Evolutionary conservation across 2,888 invertebrate species (phyloP).

Genomic region (Danaus chrysippus): DNA sequence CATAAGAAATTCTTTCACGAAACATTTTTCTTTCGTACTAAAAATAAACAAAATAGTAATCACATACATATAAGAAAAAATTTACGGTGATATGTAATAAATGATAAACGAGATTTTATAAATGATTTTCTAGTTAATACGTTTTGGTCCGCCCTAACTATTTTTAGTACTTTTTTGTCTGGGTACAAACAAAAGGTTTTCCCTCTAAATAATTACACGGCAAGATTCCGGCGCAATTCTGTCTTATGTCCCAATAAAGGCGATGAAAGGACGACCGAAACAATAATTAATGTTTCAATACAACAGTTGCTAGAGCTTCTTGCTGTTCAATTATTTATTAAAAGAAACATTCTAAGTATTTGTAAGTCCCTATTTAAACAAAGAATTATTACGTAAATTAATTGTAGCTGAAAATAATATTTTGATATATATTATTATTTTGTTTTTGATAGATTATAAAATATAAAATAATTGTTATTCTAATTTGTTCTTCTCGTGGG

Average conservation of each 20-base stretch:
- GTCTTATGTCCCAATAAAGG: conserved; percentile 7
- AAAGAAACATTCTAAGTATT: not conserved
- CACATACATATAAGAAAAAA: too few species aligned
- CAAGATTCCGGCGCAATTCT: conserved; percentile 5
- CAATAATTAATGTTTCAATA: conserved; percentile 7
- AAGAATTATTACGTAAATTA: not conserved
- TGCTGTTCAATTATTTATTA: not conserved
- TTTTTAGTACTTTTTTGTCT: not conserved
- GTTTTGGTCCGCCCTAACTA: not conserved
- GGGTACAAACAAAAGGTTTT: not conserved
- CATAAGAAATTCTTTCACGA: not conserved
- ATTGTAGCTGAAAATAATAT: too few species aligned
- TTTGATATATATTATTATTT: too few species aligned
- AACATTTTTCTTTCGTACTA: too few species aligned
- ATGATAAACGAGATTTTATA: too few species aligned
- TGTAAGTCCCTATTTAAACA: not conserved
- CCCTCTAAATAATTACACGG: not conserved
- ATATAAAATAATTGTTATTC: too few species aligned
- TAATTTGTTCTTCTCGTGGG: too few species aligned
- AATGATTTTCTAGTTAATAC: too few species aligned
- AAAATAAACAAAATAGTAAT: too few species aligned
- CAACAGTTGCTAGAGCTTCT: not conserved
- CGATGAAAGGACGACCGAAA: conserved; percentile 4
- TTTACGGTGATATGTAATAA: too few species aligned
- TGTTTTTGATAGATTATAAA: too few species aligned